Base-by-base conservation (phyloP, 2,888 invertebrate species). In the Cantharis rustica region DNA sequence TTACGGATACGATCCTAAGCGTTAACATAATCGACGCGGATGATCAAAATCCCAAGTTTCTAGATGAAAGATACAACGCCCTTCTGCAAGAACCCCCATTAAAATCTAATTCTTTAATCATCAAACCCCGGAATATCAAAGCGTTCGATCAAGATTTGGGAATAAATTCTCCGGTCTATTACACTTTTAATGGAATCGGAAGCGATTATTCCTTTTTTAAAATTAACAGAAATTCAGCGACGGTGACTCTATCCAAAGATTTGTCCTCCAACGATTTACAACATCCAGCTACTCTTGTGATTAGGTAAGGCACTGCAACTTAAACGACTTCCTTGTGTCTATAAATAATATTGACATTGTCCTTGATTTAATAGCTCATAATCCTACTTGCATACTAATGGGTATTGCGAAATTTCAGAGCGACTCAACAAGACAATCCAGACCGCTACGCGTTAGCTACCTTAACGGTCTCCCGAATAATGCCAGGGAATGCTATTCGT, bases 361-460 rank as follows among this genome's bases (percentile, higher is more conserved):
- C 47, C 47, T 47, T 47, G n/a, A 47, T 47, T 47, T 47, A n/a
- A 47, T 47, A 13, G 47, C n/a, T 47, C 47, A 47, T 31, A 31
- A 13, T 13, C 31, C 31, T 31, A 13, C 31, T 31, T 31, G 13
- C 31, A 31, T n/a, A 47, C 9, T 20, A 66, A 63, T 13, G 13
- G 1, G 20, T 66, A 20, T n/a, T 20, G 17, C 16, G 96, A 61
- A 95, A 96, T 69, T 91, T 96, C 16, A 94, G 95, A 89, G 95
- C 94, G 81, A 88, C 87, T 5, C 88, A 88, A 79, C 88, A 94
- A 92, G 96, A 97, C 88, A 97, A 97, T 90, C 90, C 94, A 0
- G 97, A 97, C 89, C 92, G 96, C 72, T 96, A 96, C 87, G 95
- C 97, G 0, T 89, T 97, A 77, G 94, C 95, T 1, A 96, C 97